Conservation (phyloP, 2,113 vertebrate genomes). For the Periophthalmodon schlosseri region DNA sequence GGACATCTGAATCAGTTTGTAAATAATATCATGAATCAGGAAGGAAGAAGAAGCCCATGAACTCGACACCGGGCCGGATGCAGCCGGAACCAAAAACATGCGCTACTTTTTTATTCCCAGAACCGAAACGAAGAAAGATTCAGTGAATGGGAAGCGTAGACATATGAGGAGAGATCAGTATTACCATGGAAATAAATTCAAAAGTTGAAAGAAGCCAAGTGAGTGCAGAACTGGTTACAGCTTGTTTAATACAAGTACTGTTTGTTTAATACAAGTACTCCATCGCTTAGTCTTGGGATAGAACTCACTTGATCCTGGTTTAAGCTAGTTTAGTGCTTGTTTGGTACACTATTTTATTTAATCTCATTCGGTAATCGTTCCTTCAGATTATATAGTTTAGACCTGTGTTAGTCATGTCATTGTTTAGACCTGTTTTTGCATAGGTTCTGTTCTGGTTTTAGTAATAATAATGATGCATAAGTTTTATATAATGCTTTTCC, state of each 20-base stretch:
- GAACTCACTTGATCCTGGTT: too few species aligned
- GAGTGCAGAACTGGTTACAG: neutral
- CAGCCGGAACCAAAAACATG: constrained; percentile 45
- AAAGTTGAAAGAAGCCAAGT: constrained; percentile 14
- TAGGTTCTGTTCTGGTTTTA: neutral
- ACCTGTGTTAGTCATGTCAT: too few species aligned
- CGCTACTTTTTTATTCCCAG: constrained; percentile 50
- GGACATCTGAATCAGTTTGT: constrained; percentile 57
- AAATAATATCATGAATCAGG: constrained; percentile 45
- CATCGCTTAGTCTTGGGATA: too few species aligned
- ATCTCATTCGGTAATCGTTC: too few species aligned
- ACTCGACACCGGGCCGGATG: constrained; percentile 38
- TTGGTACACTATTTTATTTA: too few species aligned
- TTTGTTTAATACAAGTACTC: neutral
- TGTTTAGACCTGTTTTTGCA: too few species aligned
- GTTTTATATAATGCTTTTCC: too few species aligned
- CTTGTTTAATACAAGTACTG: neutral
- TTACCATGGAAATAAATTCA: constrained; percentile 51
- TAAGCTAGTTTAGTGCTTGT: too few species aligned
- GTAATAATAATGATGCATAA: neutral
- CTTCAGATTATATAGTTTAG: too few species aligned
- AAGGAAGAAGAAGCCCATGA: constrained; percentile 38
- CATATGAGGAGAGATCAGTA: constrained; percentile 14
- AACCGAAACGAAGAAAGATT: constrained; percentile 36
- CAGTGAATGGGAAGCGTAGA: constrained; percentile 45